Conservation (phyloP, 23 tunicate genomes). For the Diplosoma virens region DNA sequence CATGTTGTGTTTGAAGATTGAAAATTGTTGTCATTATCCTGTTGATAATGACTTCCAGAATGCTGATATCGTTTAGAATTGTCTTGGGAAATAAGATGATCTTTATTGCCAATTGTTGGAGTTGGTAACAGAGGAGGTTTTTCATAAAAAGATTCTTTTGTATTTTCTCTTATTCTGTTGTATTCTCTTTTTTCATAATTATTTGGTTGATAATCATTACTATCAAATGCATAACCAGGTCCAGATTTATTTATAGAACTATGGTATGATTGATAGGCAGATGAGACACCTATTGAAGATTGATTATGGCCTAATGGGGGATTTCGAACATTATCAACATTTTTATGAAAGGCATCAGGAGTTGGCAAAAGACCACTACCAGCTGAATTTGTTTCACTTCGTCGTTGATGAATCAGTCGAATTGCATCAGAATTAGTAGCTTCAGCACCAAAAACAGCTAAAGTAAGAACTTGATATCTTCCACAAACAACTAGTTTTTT, state of each 20-base stretch:
- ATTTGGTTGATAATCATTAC: background rate
- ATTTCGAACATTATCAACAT: background rate
- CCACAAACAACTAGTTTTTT: constrained; percentile 62
- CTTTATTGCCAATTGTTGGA: background rate
- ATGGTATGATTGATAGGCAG: background rate
- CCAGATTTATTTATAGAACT: background rate
- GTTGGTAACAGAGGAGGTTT: constrained; percentile 11
- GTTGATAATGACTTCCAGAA: background rate
- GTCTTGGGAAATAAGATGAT: background rate
- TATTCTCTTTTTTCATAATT: background rate
- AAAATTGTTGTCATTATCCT: background rate
- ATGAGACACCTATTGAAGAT: background rate
- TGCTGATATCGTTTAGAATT: background rate
- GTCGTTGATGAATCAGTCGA: constrained; percentile 36
- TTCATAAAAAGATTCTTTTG: background rate
- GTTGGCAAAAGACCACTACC: background rate
- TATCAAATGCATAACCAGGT: background rate
- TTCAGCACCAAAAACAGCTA: constrained; percentile 88
- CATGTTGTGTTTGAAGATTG: background rate
- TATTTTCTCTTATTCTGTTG: too few species aligned
- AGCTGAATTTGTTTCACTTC: background rate
- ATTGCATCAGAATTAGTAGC: constrained; percentile 47
- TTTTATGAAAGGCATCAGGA: constrained; percentile 5
- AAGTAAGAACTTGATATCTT: constrained; percentile 45
- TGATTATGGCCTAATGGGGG: background rate